phyloP scores from a whole-genome alignment of 2,888 invertebrate species.

The Leuctra nigra region DNA sequence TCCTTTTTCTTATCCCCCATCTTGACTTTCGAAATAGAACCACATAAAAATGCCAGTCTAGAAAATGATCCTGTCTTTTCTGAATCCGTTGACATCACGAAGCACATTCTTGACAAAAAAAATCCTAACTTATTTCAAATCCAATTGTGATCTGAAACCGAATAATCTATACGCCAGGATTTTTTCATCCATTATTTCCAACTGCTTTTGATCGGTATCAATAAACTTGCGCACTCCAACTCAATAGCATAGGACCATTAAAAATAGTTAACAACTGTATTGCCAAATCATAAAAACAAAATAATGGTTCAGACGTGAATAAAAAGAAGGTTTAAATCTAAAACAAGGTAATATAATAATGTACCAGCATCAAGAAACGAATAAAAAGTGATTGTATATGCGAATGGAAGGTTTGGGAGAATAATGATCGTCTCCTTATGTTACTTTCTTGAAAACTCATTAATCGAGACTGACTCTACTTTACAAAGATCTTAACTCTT shows the following conservation, averaged over 20 bases:
- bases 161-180: not conserved
- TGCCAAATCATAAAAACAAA: not conserved
- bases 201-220: slow-evolving; percentile 7
- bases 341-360: no score
- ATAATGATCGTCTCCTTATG: no score
- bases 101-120: slow-evolving; percentile 17
- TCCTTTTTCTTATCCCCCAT: slow-evolving; percentile 11
- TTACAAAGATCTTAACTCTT: no score
- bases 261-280: slow-evolving; percentile 18
- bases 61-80: slow-evolving; percentile 18
- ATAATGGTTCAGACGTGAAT: no score
- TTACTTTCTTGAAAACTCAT: no score
- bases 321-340: no score
- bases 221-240: slow-evolving; percentile 4
- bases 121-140: slow-evolving; percentile 4
- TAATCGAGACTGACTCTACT: no score
- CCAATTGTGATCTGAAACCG: not conserved
- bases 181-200: not conserved
- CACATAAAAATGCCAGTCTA: slow-evolving; percentile 18
- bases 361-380: no score
- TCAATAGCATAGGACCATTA: not conserved
- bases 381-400: no score
- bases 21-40: slow-evolving; percentile 12
- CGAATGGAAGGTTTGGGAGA: no score
- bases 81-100: slow-evolving; percentile 10